These are phyloP conservation scores for Trachymyrmex septentrionalis DNA, from an alignment of 1,140 invertebrate genomes.

Conservation along the genomic window DNA sequence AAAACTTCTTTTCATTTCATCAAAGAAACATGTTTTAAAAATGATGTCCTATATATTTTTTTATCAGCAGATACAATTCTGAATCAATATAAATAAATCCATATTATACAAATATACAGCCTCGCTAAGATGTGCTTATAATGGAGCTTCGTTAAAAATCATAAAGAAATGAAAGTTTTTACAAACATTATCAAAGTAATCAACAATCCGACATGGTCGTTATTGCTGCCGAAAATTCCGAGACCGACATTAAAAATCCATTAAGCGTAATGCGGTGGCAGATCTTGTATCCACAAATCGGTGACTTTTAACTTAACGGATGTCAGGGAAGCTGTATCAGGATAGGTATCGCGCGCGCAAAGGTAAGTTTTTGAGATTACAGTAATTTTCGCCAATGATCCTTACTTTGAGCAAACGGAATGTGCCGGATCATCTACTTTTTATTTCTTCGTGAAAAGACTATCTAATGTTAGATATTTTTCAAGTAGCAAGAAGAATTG, in stretches of 20 bases:
- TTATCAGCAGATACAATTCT: background rate
- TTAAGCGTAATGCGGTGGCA: constrained; percentile 65
- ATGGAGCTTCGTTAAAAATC: constrained; percentile 34
- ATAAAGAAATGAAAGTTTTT: constrained; percentile 29
- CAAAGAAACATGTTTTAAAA: background rate
- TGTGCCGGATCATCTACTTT: background rate
- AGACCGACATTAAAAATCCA: constrained; percentile 77
- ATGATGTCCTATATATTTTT: background rate
- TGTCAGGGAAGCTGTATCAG: constrained; percentile 12
- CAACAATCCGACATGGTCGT: constrained; percentile 46
- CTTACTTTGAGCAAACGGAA: background rate
- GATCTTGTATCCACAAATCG: constrained; percentile 60
- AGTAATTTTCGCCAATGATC: constrained; percentile 28
- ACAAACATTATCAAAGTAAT: constrained; percentile 61
- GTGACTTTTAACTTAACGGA: constrained; percentile 58
- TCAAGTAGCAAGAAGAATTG: background rate
- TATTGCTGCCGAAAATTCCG: constrained; percentile 41
- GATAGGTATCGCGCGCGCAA: too few species aligned
- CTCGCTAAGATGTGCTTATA: background rate
- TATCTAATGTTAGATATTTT: constrained; percentile 25
- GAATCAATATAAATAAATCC: background rate
- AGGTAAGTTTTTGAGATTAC: constrained; percentile 30
- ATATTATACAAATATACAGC: background rate
- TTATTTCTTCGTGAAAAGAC: constrained; percentile 29
- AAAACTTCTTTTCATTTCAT: background rate